Evolutionary conservation across 2,888 invertebrate species (phyloP), one percentile per base, ranked within the genome.

Genomic region (Notodonta ziczac): DNA sequence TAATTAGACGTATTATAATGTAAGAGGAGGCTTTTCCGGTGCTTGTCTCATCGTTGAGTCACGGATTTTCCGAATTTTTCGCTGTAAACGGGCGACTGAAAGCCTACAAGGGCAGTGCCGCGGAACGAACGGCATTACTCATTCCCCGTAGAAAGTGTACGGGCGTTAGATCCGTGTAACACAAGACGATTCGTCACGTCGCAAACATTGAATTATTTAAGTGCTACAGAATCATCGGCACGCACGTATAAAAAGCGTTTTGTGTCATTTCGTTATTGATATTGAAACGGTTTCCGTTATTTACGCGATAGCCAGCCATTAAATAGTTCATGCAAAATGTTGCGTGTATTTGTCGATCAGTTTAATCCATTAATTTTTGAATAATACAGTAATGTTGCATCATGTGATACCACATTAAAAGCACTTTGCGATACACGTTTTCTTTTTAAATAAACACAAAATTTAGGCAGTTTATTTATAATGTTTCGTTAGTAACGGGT

Each of bases 21-120:
- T 80, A 76, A 84, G 73, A 72, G 77, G 80, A 84, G 89, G 87
- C 87, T 89, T 92, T 91, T 90, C 90, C 89, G 85, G 82, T 71
- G 79, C 67, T 83, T 77, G 85, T 83, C 77, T 85, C 81, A 82
- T 72, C 72, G 74, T 67, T 93, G 93, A 93, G 77, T 93, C 93
- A 93, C 73, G 89, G 88, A 85, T 88, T 93, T 93, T 79, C 92
- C 91, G 84, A 90, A 91, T 90, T 93, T 92, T 77, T 70, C 71
- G 71, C 73, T 63, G 64, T 60, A 66, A 77, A 77, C 76, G 74
- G 74, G 76, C 69, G 74, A 65, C 84, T 84, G 92, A 90, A 91
- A 91, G 85, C 92, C 86, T 86, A 87, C 84, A 87, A 90, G 83
- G 80, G 84, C 83, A 68, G 75, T 76, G 78, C 83, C 76, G 78